Conservation (phyloP, 2,888 invertebrate species). For the Cerastis rubricosa region DNA sequence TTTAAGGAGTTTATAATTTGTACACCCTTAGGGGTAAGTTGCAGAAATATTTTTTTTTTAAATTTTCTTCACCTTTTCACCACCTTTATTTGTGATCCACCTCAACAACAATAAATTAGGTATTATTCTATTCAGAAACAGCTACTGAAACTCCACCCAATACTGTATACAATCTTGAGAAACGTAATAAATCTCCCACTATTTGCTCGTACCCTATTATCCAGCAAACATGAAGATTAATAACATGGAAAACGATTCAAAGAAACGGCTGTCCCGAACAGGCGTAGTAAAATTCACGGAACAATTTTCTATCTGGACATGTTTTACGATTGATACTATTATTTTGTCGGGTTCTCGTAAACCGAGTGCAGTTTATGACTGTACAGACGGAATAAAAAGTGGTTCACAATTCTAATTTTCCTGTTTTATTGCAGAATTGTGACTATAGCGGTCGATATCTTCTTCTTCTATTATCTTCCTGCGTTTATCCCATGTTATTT, state of each 20-base stretch:
- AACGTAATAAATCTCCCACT: neutral
- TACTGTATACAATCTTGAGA: neutral
- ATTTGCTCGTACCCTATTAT: neutral
- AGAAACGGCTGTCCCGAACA: constrained; percentile 24
- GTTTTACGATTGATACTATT: constrained; percentile 74
- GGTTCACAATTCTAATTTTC: neutral
- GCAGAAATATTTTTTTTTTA: too few relatives aligned
- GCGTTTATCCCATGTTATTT: too few relatives aligned
- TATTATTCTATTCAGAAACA: neutral
- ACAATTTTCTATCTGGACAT: constrained; percentile 71
- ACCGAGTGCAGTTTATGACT: constrained; percentile 74
- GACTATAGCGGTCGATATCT: neutral
- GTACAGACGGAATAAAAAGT: constrained; percentile 42
- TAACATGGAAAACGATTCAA: constrained; percentile 36
- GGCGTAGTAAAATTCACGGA: constrained; percentile 50
- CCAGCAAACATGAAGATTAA: constrained; percentile 25
- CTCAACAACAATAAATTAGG: neutral
- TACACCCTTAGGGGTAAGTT: too few relatives aligned
- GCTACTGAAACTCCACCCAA: neutral
- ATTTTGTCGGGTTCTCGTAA: constrained; percentile 74
- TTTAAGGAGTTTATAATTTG: neutral
- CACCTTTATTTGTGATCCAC: neutral
- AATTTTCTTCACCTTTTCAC: too few relatives aligned
- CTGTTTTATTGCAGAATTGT: neutral
- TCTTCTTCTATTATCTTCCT: too few relatives aligned